phyloP scores from a whole-genome alignment of 2,888 invertebrate genomes.

The Pantelozetes paolii region DNA sequence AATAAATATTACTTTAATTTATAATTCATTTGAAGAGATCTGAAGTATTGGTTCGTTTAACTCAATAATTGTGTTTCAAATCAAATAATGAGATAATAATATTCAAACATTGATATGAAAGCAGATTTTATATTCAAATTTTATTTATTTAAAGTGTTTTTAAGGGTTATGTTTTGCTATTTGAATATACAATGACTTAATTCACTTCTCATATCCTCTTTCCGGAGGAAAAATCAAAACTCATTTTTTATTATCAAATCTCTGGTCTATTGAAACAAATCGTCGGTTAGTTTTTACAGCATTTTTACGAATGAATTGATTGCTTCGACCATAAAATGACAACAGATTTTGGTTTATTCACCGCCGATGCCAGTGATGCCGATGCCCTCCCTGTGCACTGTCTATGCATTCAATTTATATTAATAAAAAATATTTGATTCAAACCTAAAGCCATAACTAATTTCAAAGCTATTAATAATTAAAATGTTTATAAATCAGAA shows the following conservation, averaged over 20 bases:
- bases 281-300: neutral
- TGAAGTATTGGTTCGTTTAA: too few species aligned
- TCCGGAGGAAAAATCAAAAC: slow-evolving; percentile 14
- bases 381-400: slow-evolving; percentile 2
- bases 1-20: too few species aligned
- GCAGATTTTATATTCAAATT: too few species aligned
- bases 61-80: too few species aligned
- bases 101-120: too few species aligned
- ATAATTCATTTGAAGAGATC: too few species aligned
- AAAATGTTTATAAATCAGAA: neutral
- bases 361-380: neutral
- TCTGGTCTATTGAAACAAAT: slow-evolving; percentile 4
- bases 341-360: neutral
- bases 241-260: slow-evolving; percentile 6
- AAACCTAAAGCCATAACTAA: neutral
- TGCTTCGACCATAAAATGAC: neutral
- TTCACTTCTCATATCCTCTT: too few species aligned
- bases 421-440: neutral
- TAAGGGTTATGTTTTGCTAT: too few species aligned
- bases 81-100: too few species aligned
- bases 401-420: neutral
- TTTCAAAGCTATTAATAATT: neutral
- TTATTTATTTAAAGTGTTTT: too few species aligned
- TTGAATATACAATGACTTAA: too few species aligned
- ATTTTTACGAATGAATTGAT: slow-evolving; percentile 14